Percentiles rank a stretch among this genome's conserved stretches.
Evolutionary conservation across 2,113 vertebrate genomes (phyloP).

Genomic region (Cyprinodon tularosa): DNA sequence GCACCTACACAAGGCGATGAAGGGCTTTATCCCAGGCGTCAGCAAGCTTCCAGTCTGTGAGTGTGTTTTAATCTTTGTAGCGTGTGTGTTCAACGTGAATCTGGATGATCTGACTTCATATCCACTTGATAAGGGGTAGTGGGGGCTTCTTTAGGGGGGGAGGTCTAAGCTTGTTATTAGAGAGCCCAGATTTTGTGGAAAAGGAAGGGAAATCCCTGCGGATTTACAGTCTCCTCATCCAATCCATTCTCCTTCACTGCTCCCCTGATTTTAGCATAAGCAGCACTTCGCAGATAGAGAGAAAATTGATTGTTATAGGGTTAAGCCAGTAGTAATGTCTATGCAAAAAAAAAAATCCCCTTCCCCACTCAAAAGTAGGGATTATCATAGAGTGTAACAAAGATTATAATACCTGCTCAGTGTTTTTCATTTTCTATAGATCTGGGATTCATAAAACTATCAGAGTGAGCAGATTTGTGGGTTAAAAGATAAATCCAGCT

Average conservation of each 20-base stretch:
- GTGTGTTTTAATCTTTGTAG: slow-evolving; percentile 58
- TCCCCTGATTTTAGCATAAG: slow-evolving; percentile 15
- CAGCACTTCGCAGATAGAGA: slow-evolving; percentile 42
- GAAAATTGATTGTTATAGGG: slow-evolving; percentile 59
- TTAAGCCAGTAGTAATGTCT: slow-evolving; percentile 50
- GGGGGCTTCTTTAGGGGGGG: not conserved
- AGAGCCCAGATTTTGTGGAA: slow-evolving; percentile 46
- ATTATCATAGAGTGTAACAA: slow-evolving; percentile 61
- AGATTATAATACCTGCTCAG: slow-evolving; percentile 27
- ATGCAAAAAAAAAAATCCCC: slow-evolving; percentile 1
- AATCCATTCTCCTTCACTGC: slow-evolving; percentile 17
- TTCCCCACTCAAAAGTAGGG: slow-evolving; percentile 32
- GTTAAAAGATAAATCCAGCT: slow-evolving; percentile 28
- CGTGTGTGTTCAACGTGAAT: slow-evolving; percentile 62
- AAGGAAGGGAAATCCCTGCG: slow-evolving; percentile 50
- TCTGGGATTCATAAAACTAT: slow-evolving; percentile 27
- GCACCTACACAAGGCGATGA: slow-evolving; percentile 20
- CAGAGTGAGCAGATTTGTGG: slow-evolving; percentile 24
- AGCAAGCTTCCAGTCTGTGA: slow-evolving; percentile 58
- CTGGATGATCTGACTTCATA: slow-evolving; percentile 57
- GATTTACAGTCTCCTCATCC: slow-evolving; percentile 32
- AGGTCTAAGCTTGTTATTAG: slow-evolving; percentile 68
- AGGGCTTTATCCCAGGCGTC: slow-evolving; percentile 50
- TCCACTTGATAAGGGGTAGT: slow-evolving; percentile 8
- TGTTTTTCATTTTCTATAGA: slow-evolving; percentile 52